A percentile compares a stretch with the other conserved stretches of the same genome.
phyloP scores from a whole-genome alignment of 2,113 vertebrate genomes.

The Antechinus flavipes region DNA sequence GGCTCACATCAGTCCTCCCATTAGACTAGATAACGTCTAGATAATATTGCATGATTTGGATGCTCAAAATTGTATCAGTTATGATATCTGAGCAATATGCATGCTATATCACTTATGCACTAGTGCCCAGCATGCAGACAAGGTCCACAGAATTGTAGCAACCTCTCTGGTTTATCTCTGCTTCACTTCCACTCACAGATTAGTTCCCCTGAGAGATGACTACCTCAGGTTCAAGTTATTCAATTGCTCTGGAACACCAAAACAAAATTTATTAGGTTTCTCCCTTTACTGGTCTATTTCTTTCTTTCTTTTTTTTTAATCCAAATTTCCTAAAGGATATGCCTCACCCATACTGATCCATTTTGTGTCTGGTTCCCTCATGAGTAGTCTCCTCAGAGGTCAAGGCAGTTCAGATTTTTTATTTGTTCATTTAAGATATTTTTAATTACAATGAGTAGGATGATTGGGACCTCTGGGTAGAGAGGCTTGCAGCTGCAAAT shows the following conservation, averaged over 20 bases:
- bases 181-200: slow-evolving; percentile 6
- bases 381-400: not conserved
- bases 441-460: slow-evolving; percentile 44
- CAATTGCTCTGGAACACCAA: not conserved
- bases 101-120: not conserved
- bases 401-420: not conserved
- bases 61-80: not conserved
- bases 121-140: not conserved
- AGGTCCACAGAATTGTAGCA: not conserved
- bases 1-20: not conserved
- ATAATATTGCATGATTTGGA: not conserved
- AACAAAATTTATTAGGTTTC: slow-evolving; percentile 58
- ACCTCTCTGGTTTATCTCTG: not conserved
- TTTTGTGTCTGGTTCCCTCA: slow-evolving; percentile 21
- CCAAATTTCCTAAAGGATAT: slow-evolving; percentile 16
- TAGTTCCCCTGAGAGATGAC: slow-evolving; percentile 6
- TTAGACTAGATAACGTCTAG: not conserved
- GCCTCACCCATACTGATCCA: not conserved
- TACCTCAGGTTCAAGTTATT: slow-evolving; percentile 21
- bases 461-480: not conserved
- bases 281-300: not conserved
- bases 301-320: slow-evolving; percentile 41
- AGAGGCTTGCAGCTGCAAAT: not conserved
- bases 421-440: slow-evolving; percentile 21
- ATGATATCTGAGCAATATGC: not conserved